Evolutionary conservation across 2,888 invertebrate species (phyloP), one percentile per base, ranked within the genome.

Genomic region (Tromatobia lineatoria): DNA sequence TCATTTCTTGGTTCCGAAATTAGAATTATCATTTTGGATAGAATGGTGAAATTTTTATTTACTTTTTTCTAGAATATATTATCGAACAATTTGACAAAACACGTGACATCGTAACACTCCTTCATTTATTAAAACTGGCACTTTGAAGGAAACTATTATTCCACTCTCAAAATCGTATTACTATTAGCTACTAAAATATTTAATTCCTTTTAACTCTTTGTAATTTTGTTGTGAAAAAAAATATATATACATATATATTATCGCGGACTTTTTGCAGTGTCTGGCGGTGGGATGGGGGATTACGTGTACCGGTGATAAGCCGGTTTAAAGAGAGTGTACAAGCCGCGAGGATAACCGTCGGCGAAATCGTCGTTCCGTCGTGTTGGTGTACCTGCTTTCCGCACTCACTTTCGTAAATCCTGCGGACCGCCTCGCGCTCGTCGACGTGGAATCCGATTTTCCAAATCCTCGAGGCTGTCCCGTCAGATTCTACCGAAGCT

Each of bases 371-470:
- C 70, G 69, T 38, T 10, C 10, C 29, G 67, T 69, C 67, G 73
- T 66, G 59, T 29, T 34, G 61, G 54, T 54, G 54, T 54, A 67
- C 57, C 50, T 59, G 74, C 50, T 57, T 50, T 29, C 29, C 34
- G 34, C 59, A 57, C 52, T 45, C 61, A 82, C 71, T 83, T 83
- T 76, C 76, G 83, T 67, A 71, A 83, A 80, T 73, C 70, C 75
- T 15, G 52, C 66, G 54, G 76, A 25, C 34, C 50, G 42, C 66
- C n/a, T 3, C 74, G 73, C 82, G 69, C 81, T 83, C 82, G 86
- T 82, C 81, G 74, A 85, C 84, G 81, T 61, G 50, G 57, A 86
- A 87, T 84, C 87, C 85, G 87, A 87, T 87, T 87, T 86, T 86
- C 80, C 73, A 87, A 86, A 87, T 87, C 87, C 84, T 74, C 82